Evolutionary conservation across 1,140 invertebrate species (phyloP).

Genomic region (Microvelia longipes): DNA sequence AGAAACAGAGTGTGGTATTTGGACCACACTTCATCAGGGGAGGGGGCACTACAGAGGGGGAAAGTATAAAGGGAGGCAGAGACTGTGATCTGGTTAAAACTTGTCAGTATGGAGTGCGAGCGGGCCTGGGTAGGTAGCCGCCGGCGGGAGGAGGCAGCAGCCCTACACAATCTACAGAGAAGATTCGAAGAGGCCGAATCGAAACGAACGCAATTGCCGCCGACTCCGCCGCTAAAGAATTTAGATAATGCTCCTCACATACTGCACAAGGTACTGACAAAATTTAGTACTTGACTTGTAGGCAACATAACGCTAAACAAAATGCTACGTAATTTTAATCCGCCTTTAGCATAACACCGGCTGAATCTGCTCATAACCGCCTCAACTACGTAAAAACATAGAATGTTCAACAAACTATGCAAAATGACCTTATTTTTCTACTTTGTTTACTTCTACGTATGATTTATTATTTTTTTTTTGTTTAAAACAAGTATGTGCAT

Average conservation of each 20-base stretch:
- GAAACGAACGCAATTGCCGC: conserved; percentile 17
- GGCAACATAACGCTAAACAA: too few relatives aligned
- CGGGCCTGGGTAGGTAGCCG: conserved; percentile 30
- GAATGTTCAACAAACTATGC: too few relatives aligned
- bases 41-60: neutral
- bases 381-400: too few relatives aligned
- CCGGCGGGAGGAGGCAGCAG: conserved; percentile 32
- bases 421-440: too few relatives aligned
- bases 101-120: conserved; percentile 26
- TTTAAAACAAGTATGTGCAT: too few relatives aligned
- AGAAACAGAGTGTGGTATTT: neutral
- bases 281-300: too few relatives aligned
- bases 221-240: conserved; percentile 20
- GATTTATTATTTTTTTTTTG: too few relatives aligned
- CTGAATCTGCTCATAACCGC: too few relatives aligned
- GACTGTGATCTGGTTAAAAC: too few relatives aligned
- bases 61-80: neutral
- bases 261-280: conserved; percentile 29
- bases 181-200: conserved; percentile 23
- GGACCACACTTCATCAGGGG: neutral
- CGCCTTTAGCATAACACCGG: too few relatives aligned
- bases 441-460: too few relatives aligned
- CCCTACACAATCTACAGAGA: conserved; percentile 32
- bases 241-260: conserved; percentile 28
- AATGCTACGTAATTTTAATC: too few relatives aligned